phyloP scores from a whole-genome alignment of 2,888 invertebrate species.

The Blera fallax region DNA sequence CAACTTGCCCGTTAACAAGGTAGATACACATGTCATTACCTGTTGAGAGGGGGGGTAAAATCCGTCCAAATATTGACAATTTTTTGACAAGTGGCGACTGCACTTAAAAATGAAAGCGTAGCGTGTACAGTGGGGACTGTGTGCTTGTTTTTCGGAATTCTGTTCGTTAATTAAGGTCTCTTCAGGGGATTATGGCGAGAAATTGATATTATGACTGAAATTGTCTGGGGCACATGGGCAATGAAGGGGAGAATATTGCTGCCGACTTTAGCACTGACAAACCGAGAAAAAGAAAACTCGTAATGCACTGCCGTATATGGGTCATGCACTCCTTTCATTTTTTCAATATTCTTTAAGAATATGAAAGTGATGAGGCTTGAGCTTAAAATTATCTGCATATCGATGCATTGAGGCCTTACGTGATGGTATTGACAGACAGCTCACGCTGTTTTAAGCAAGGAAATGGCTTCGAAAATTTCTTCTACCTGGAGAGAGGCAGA shows the following conservation, averaged over 20 bases:
- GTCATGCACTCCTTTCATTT: neutral
- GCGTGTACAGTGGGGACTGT: neutral
- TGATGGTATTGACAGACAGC: too few species aligned
- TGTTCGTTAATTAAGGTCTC: slow-evolving; percentile 1
- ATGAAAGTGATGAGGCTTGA: too few species aligned
- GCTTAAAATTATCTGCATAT: too few species aligned
- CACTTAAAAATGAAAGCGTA: slow-evolving; percentile 31
- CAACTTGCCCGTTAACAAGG: slow-evolving; percentile 9
- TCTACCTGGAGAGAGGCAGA: too few species aligned
- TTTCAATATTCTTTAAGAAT: neutral
- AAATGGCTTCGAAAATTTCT: too few species aligned
- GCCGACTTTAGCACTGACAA: neutral
- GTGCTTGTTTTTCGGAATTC: neutral
- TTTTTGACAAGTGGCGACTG: slow-evolving; percentile 8
- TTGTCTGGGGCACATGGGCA: neutral
- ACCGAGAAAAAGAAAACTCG: neutral
- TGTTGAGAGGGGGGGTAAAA: neutral
- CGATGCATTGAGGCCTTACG: too few species aligned
- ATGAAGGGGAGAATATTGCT: neutral
- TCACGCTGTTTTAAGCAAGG: too few species aligned
- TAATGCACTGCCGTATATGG: neutral
- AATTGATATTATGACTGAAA: slow-evolving; percentile 28
- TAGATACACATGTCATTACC: neutral
- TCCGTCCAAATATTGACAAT: neutral
- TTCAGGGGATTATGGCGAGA: slow-evolving; percentile 2